Evolutionary conservation across 1,140 invertebrate genomes (phyloP).

Genomic region (Pteromalus puparum): DNA sequence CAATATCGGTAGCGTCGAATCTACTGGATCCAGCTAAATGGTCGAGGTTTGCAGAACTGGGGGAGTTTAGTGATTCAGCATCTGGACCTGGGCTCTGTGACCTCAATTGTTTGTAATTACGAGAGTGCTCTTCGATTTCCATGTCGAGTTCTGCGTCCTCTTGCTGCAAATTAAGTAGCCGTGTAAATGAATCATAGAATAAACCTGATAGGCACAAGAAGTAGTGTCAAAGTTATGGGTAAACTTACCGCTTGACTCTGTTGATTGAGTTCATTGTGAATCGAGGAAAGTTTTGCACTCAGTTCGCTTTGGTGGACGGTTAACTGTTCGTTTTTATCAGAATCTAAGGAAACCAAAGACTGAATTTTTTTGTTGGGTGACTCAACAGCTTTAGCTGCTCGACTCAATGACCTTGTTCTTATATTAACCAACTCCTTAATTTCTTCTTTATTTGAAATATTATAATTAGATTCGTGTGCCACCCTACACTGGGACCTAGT

Average conservation of each 20-base stretch:
- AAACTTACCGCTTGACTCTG: background rate
- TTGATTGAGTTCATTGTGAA: background rate
- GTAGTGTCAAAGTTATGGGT: background rate
- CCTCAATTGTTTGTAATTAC: background rate
- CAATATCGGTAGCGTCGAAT: background rate
- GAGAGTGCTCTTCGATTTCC: background rate
- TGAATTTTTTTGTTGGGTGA: background rate
- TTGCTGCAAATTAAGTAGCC: background rate
- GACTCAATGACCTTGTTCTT: background rate
- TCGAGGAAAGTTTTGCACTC: background rate
- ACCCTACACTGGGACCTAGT: slow-evolving; percentile 28
- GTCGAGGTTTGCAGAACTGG: background rate
- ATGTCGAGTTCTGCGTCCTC: slow-evolving; percentile 11
- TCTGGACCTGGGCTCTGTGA: background rate
- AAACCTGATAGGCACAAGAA: background rate
- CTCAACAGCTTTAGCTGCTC: background rate
- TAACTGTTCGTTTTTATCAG: background rate
- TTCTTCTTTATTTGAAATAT: slow-evolving; percentile 5
- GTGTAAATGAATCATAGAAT: background rate
- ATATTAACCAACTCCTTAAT: background rate
- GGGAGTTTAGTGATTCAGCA: background rate
- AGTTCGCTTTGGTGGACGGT: background rate
- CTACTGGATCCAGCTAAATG: background rate
- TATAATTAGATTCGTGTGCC: background rate
- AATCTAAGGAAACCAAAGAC: background rate